Evolutionary conservation across 2,888 invertebrate species (phyloP), one percentile per base, ranked within the genome.

Genomic region (Itoplectis maculator): DNA sequence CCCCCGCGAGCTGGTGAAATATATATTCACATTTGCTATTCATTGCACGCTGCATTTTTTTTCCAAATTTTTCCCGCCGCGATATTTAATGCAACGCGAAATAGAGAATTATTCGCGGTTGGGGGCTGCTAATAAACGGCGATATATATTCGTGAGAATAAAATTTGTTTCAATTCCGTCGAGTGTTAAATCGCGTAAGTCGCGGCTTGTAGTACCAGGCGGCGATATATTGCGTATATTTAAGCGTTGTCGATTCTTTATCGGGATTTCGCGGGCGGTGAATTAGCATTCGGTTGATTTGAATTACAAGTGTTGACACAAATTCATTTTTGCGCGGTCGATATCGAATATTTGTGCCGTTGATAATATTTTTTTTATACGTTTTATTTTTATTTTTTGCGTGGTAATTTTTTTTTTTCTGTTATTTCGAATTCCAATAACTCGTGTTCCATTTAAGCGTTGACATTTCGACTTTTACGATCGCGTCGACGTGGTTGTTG

Each of bases 11-110:
- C n/a, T n/a, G 40, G 9, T 40, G 2, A 63, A 40, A 63, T 42
- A 63, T 63, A 40, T 40, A 63, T 11, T 11, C 11, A 4, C 9
- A 40, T 40, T 40, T 40, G 18, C 40, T 29, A 63, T 42, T 40
- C 13, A 42, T 63, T 63, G 20, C 61, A 18, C 61, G 18, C 40
- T 18, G 23, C 37, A 40, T 63, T n/a, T 59, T 59, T 59, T n/a
- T 59, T 59, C 35, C n/a, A 6, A 37, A 37, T 51, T 59, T 51
- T 59, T 37, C 15, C 15, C 2, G 37, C 2, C 15, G 29, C n/a
- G 9, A 5, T 29, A 29, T 29, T 29, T 35, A 20, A 56, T 13
- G 20, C 11, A 35, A 13, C 6, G 29, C 51, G n/a, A 59, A 35
- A 54, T 54, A 23, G 11, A 18, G 3, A 54, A 29, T 29, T 29